A percentile compares a stretch with the other conserved stretches of the same genome.
Conservation (phyloP, 2,888 invertebrate genomes). For the Tetropium fuscum region DNA sequence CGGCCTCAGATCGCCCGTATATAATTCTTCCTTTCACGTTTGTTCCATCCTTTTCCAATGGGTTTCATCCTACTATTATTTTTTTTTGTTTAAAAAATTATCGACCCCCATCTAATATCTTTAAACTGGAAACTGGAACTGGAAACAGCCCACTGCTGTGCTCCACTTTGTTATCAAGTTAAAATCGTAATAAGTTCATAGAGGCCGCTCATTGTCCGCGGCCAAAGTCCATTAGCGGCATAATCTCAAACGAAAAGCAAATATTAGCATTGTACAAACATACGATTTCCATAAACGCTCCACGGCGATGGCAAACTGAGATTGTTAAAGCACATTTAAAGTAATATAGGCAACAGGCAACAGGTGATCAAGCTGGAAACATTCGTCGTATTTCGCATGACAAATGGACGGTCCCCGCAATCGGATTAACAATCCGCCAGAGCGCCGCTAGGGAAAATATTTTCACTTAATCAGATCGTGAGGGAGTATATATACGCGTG, state of each 20-base stretch:
- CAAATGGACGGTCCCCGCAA: constrained; percentile 2
- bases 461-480: constrained; percentile 17
- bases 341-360: constrained; percentile 4
- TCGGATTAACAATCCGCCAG: constrained; percentile 12
- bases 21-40: too few relatives aligned
- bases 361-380: constrained; percentile 19
- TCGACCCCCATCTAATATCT: too few relatives aligned
- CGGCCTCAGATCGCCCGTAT: too few relatives aligned
- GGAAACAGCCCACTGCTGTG: too few relatives aligned
- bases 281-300: constrained; percentile 17
- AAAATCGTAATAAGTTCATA: too few relatives aligned
- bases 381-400: constrained; percentile 14
- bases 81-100: too few relatives aligned
- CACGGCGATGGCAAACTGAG: background rate
- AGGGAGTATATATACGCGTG: constrained; percentile 15
- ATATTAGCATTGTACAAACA: constrained; percentile 9
- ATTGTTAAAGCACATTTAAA: constrained; percentile 17
- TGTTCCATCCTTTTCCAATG: too few relatives aligned
- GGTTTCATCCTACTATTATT: too few relatives aligned
- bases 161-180: too few relatives aligned
- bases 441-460: constrained; percentile 9
- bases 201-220: background rate
- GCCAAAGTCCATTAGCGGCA: constrained; percentile 12
- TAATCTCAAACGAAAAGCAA: constrained; percentile 13
- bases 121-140: too few relatives aligned